Evolutionary conservation across 2,888 invertebrate species (phyloP).

Genomic region (Magallana nippona): DNA sequence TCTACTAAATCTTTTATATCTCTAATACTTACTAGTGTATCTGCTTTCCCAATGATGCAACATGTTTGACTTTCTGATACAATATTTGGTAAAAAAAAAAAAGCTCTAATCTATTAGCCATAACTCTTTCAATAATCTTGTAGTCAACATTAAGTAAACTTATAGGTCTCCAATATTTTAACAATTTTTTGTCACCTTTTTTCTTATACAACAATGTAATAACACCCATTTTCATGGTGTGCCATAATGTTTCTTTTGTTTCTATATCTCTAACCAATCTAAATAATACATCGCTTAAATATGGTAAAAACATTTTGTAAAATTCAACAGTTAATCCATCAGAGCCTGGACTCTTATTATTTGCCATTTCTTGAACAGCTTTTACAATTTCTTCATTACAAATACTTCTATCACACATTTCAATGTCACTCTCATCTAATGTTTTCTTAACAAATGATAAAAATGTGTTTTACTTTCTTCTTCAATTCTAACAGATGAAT

Average conservation of each 20-base stretch:
- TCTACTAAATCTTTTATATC: constrained; percentile 25
- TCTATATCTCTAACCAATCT: neutral
- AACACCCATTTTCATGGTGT: constrained; percentile 38
- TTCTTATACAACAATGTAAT: constrained; percentile 42
- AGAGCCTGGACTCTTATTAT: constrained; percentile 41
- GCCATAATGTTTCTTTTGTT: neutral
- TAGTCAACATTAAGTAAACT: constrained; percentile 41
- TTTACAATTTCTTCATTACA: neutral
- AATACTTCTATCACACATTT: constrained; percentile 18
- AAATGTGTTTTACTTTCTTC: neutral
- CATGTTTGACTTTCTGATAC: constrained; percentile 37
- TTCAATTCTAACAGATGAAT: neutral
- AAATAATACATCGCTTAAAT: constrained; percentile 10
- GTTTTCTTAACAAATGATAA: neutral
- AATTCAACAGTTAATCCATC: constrained; percentile 43
- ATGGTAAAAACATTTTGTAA: constrained; percentile 32
- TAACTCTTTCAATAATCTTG: constrained; percentile 36
- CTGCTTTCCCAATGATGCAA: constrained; percentile 37
- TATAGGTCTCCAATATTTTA: neutral
- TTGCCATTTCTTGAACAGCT: constrained; percentile 35
- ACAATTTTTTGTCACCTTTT: constrained; percentile 24
- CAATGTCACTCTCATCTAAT: neutral
- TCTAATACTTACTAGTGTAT: constrained; percentile 16
- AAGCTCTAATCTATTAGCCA: too few relatives aligned
- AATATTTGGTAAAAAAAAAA: constrained; percentile 38